Evolutionary conservation across 1,140 invertebrate genomes (phyloP), one percentile per base, ranked within the genome.

Genomic region (Lanistes nyassanus): DNA sequence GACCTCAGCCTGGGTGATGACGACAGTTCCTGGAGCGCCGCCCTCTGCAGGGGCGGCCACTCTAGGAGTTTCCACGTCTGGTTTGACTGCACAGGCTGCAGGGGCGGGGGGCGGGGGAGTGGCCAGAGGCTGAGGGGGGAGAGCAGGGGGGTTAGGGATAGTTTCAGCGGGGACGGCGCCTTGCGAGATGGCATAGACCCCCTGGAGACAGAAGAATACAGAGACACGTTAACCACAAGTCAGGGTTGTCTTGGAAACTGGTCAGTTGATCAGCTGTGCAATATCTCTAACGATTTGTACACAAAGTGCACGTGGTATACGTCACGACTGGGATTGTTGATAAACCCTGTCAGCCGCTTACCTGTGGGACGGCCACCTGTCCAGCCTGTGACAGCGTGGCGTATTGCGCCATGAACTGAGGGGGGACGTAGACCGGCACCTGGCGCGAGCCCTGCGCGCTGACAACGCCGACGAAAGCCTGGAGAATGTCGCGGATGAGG

Each of bases 401-500:
- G 42, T 69, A 69, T 36, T 71, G 68, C 13, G 51, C 26, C 26
- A 71, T 29, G 68, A 36, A 71, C 68, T 73, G 68, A 6, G 77
- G 77, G 0, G 77, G 68, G 16, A 76, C 34, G 67, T 74, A 65
- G 23, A 75, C 51, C 16, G 76, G 76, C 19, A 71, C 68, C 67
- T 75, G 73, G 5, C 56, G 53, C 19, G 21, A 23, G 16, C 21
- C 72, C 31, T 80, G 77, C 19, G 78, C 55, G 23, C 65, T 65
- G 1, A 81, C 71, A 31, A 81, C 79, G 29, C 78, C 82, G 36
- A 81, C 81, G 29, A 86, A 79, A 23, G 82, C 84, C 53, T 82
- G 76, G 9, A 83, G 78, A 36, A 86, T 79, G 56, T 84, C 82
- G 36, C 80, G 75, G 60, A 86, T 79, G 36, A 84, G 64, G 42